Evolutionary conservation across 2,113 vertebrate genomes (phyloP).

Genomic region (Asarcornis scutulata): DNA sequence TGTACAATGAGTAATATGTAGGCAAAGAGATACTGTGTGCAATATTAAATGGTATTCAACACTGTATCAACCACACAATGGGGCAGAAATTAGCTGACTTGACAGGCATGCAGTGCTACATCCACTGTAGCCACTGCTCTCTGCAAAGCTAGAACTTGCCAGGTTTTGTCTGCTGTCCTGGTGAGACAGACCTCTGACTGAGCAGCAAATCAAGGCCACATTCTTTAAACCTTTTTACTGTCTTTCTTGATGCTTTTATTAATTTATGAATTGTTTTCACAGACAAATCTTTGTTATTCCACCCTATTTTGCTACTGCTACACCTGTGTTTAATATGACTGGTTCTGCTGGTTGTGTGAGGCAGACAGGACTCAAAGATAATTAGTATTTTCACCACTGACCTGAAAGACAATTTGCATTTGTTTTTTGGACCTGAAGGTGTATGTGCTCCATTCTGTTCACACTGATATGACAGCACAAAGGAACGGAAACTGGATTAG

Average conservation of each 20-base stretch:
- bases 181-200: neutral
- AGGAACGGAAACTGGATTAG: neutral
- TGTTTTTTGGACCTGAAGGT: neutral
- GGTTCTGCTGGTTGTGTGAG: slow-evolving; percentile 49
- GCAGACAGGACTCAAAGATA: neutral
- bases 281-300: slow-evolving; percentile 4
- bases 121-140: neutral
- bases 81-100: neutral
- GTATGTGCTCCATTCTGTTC: neutral
- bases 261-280: neutral
- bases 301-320: neutral
- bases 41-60: neutral
- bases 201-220: neutral
- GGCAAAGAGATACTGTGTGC: neutral
- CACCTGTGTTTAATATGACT: neutral
- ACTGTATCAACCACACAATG: neutral
- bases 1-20: neutral
- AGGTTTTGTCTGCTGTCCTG: neutral
- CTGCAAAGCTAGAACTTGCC: neutral
- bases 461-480: neutral
- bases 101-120: neutral
- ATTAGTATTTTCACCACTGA: slow-evolving; percentile 22
- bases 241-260: neutral
- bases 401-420: neutral
- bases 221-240: neutral